phyloP scores from a whole-genome alignment of 2,888 invertebrate genomes.

The Dicyrtoma fusca region DNA sequence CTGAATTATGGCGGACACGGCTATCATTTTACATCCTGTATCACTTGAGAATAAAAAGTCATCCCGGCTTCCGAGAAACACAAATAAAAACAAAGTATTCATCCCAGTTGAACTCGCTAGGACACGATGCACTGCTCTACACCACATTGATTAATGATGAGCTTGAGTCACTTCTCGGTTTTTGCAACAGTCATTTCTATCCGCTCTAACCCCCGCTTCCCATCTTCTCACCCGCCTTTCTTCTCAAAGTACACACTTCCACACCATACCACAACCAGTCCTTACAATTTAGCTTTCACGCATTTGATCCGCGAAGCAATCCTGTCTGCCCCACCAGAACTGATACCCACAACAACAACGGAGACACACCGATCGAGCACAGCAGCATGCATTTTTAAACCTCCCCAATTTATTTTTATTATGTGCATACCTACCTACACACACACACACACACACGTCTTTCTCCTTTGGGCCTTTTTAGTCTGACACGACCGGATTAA shows the following conservation, averaged over 20 bases:
- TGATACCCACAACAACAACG: not conserved
- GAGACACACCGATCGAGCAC: too few species aligned
- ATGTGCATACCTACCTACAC: not conserved
- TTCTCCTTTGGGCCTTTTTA: not conserved
- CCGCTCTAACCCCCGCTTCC: conserved; percentile 23
- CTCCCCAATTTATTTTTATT: too few species aligned
- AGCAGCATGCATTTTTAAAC: not conserved
- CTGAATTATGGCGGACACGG: too few species aligned
- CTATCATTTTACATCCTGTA: not conserved
- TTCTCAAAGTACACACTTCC: conserved; percentile 1
- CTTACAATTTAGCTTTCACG: not conserved
- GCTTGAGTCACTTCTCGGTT: conserved; percentile 39
- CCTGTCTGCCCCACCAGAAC: not conserved
- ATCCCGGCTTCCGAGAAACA: conserved; percentile 7
- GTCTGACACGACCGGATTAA: too few species aligned
- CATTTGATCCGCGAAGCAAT: not conserved
- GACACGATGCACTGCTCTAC: conserved; percentile 11
- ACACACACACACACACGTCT: not conserved
- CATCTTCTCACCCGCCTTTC: conserved; percentile 23
- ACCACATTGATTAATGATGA: conserved; percentile 44
- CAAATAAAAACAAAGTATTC: conserved; percentile 18
- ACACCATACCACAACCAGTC: conserved; percentile 9
- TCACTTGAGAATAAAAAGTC: conserved; percentile 30
- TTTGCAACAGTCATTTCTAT: conserved; percentile 36
- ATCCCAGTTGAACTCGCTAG: conserved; percentile 27